Conservation (phyloP, 2,888 invertebrate genomes). For the Pyralis farinalis region DNA sequence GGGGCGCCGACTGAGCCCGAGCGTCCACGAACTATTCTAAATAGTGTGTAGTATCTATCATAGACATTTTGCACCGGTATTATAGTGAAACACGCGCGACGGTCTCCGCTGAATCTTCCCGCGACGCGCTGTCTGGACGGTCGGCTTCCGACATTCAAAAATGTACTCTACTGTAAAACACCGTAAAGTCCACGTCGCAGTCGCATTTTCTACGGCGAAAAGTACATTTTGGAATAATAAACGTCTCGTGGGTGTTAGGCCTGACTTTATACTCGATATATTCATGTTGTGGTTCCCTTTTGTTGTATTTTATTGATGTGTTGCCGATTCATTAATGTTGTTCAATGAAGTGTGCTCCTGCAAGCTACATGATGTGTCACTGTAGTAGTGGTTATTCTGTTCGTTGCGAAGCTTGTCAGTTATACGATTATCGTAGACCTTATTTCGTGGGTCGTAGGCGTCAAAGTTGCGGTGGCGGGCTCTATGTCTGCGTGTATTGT, state of each 20-base stretch:
- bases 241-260: conserved; percentile 11
- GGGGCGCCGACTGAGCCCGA: conserved; percentile 44
- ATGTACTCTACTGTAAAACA: conserved; percentile 3
- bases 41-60: conserved; percentile 67
- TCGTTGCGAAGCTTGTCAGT: conserved; percentile 1
- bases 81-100: conserved; percentile 45
- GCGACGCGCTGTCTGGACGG: conserved; percentile 4
- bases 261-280: conserved; percentile 22
- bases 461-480: conserved; percentile 18
- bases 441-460: conserved; percentile 14
- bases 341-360: conserved; percentile 13
- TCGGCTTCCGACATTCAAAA: conserved; percentile 6
- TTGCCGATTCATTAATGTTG: conserved; percentile 34
- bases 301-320: conserved; percentile 44
- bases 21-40: conserved; percentile 72
- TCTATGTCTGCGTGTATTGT: conserved; percentile 34
- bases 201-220: conserved; percentile 5
- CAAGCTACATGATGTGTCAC: conserved; percentile 11
- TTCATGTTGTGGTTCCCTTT: conserved; percentile 42
- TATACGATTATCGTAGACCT: not conserved
- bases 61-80: conserved; percentile 76
- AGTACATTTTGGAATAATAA: conserved; percentile 14
- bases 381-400: conserved; percentile 1
- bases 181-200: conserved; percentile 1
- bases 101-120: conserved; percentile 23